Percentiles rank a stretch among this genome's conserved stretches.
Evolutionary conservation across 2,888 invertebrate genomes (phyloP).

Genomic region (Operophtera brumata): DNA sequence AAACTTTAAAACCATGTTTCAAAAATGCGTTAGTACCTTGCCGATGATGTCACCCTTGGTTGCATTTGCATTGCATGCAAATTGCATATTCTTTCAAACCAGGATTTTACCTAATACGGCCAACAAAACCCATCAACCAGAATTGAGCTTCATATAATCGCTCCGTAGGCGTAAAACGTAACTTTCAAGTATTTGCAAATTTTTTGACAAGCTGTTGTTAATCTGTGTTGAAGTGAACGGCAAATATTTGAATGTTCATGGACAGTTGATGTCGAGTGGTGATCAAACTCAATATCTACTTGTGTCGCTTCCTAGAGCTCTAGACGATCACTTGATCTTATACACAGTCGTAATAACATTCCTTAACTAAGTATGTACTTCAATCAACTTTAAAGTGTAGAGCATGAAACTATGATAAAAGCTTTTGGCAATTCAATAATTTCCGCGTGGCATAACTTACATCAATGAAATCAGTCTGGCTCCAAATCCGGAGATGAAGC

Average conservation of each 20-base stretch:
- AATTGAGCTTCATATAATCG: not conserved
- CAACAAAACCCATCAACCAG: not conserved
- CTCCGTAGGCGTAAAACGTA: slow-evolving; percentile 4
- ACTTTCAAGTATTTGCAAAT: slow-evolving; percentile 18
- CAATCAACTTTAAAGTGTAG: not conserved
- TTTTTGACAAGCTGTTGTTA: slow-evolving; percentile 15
- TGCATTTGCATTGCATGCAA: too few relatives aligned
- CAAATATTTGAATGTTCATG: slow-evolving; percentile 19
- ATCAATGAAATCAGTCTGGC: too few relatives aligned
- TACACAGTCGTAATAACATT: not conserved
- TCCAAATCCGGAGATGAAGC: too few relatives aligned
- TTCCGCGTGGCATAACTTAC: too few relatives aligned
- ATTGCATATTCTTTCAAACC: too few relatives aligned
- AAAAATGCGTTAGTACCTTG: too few relatives aligned
- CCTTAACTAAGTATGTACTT: not conserved
- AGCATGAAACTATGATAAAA: not conserved
- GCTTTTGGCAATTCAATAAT: not conserved
- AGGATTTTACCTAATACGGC: too few relatives aligned
- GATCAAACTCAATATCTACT: slow-evolving; percentile 3
- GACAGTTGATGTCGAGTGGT: slow-evolving; percentile 21
- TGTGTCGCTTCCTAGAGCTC: not conserved
- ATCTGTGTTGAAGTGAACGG: slow-evolving; percentile 14
- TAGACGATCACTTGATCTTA: not conserved
- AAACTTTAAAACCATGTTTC: too few relatives aligned
- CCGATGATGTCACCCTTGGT: too few relatives aligned